A percentile compares a stretch with the other conserved stretches of the same genome.
phyloP scores from a whole-genome alignment of 1,140 invertebrate species.

The Lepidurus arcticus region DNA sequence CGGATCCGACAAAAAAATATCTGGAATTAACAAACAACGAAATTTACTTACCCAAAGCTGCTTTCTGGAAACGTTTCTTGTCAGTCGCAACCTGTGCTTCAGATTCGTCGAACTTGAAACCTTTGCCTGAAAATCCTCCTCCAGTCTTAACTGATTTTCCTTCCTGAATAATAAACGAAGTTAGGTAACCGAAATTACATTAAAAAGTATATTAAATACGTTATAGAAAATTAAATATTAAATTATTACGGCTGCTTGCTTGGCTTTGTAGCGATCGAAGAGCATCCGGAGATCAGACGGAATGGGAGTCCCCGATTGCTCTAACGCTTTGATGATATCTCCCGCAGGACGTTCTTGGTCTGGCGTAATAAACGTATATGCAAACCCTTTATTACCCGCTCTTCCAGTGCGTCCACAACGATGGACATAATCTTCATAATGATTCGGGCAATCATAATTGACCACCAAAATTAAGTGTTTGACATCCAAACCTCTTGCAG shows the following conservation, averaged over 20 bases:
- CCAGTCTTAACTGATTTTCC: slow-evolving; percentile 88
- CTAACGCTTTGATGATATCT: slow-evolving; percentile 87
- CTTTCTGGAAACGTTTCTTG: slow-evolving; percentile 97
- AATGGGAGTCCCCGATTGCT: slow-evolving; percentile 68
- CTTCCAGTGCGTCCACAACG: slow-evolving; percentile 86
- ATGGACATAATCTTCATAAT: slow-evolving; percentile 99
- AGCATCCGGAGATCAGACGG: slow-evolving; percentile 70
- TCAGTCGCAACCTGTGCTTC: slow-evolving; percentile 93
- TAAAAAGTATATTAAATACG: not conserved
- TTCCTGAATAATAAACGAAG: slow-evolving; percentile 45
- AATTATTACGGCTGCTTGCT: slow-evolving; percentile 73
- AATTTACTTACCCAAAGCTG: slow-evolving; percentile 63
- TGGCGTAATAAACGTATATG: slow-evolving; percentile 93
- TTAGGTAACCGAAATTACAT: slow-evolving; percentile 13
- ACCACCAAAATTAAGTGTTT: slow-evolving; percentile 96
- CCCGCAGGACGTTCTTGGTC: slow-evolving; percentile 89
- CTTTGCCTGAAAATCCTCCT: slow-evolving; percentile 89
- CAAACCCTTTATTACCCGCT: slow-evolving; percentile 93
- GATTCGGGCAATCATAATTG: slow-evolving; percentile 99
- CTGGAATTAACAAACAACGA: not conserved
- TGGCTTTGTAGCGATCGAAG: slow-evolving; percentile 82
- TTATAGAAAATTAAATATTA: slow-evolving; percentile 28
- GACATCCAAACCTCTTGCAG: slow-evolving; percentile 93
- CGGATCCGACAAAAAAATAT: too few species aligned
- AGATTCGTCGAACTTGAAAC: slow-evolving; percentile 98